These are phyloP conservation scores for Leucophora obtusa DNA, from an alignment of 2,888 invertebrate genomes.

Conservation along the genomic window DNA sequence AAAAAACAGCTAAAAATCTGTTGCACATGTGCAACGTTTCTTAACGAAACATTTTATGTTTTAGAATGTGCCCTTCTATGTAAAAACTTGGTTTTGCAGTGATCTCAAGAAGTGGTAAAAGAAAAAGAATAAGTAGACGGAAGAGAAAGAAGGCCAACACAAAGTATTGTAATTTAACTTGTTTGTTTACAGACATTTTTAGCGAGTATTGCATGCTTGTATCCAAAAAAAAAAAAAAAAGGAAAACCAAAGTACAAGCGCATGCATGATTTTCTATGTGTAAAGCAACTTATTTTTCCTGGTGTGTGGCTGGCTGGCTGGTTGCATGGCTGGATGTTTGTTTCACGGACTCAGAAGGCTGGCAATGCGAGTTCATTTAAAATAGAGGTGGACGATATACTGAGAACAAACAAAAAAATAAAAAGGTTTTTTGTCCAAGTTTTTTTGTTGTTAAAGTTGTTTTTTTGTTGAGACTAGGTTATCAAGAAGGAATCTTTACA, in stretches of 20 bases:
- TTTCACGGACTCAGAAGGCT: neutral
- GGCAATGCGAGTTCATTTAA: constrained; percentile 33
- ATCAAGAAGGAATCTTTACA: constrained; percentile 54
- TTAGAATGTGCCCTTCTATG: neutral
- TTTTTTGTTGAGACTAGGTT: constrained; percentile 53
- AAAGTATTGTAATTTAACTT: constrained; percentile 48
- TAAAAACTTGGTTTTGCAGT: neutral
- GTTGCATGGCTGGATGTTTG: constrained; percentile 4
- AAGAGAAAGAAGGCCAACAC: neutral
- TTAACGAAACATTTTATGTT: neutral
- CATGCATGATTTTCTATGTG: constrained; percentile 55
- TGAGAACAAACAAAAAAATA: neutral
- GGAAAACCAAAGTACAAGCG: constrained; percentile 31
- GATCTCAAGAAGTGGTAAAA: neutral
- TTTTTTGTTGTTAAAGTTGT: constrained; percentile 38
- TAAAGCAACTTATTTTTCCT: constrained; percentile 63
- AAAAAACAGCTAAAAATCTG: neutral
- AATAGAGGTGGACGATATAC: constrained; percentile 27
- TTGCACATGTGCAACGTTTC: neutral
- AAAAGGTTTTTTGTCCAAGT: constrained; percentile 11
- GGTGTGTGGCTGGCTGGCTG: constrained; percentile 47
- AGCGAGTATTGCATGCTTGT: constrained; percentile 47
- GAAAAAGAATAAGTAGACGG: neutral
- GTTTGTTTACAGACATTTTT: constrained; percentile 61
- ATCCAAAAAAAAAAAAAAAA: constrained; percentile 1